These are phyloP conservation scores for Myathropa florea DNA, from an alignment of 2,888 invertebrate genomes.

Conservation along the genomic window DNA sequence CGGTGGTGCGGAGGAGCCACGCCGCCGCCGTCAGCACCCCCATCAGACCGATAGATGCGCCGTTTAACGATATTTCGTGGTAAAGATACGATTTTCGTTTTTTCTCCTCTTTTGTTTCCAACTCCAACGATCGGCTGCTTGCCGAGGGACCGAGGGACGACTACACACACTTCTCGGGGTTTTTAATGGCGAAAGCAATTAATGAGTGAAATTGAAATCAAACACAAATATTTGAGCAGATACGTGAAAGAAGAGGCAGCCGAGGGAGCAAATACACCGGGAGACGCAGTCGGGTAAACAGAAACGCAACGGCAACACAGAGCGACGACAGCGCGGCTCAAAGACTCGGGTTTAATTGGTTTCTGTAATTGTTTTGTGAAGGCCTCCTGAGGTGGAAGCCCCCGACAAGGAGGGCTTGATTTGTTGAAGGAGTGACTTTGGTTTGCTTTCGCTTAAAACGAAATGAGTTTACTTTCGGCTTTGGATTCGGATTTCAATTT, in stretches of 20 bases:
- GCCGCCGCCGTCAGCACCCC: constrained; percentile 36
- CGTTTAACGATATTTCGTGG: constrained; percentile 53
- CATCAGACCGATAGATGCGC: constrained; percentile 2
- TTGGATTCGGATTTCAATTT: constrained; percentile 52
- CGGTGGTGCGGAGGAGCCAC: not conserved
- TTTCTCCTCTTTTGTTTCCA: not conserved
- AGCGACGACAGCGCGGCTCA: constrained; percentile 8
- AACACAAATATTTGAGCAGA: constrained; percentile 62
- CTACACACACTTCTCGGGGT: not conserved
- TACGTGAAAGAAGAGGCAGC: not conserved
- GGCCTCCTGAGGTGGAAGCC: constrained; percentile 39
- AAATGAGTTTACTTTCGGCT: constrained; percentile 55
- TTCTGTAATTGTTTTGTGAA: constrained; percentile 60
- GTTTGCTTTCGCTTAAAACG: constrained; percentile 6
- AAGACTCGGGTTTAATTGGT: constrained; percentile 50
- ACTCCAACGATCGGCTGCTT: not conserved
- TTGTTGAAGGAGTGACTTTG: not conserved
- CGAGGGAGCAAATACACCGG: not conserved
- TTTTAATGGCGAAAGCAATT: constrained; percentile 63
- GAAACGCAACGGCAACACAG: constrained; percentile 13
- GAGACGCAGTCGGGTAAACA: constrained; percentile 43
- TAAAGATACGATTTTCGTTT: constrained; percentile 10
- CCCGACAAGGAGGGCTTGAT: not conserved
- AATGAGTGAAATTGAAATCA: constrained; percentile 64
- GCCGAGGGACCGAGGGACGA: not conserved